phyloP scores from a whole-genome alignment of 2,797 vertebrate species.

The Miichthys miiuy region DNA sequence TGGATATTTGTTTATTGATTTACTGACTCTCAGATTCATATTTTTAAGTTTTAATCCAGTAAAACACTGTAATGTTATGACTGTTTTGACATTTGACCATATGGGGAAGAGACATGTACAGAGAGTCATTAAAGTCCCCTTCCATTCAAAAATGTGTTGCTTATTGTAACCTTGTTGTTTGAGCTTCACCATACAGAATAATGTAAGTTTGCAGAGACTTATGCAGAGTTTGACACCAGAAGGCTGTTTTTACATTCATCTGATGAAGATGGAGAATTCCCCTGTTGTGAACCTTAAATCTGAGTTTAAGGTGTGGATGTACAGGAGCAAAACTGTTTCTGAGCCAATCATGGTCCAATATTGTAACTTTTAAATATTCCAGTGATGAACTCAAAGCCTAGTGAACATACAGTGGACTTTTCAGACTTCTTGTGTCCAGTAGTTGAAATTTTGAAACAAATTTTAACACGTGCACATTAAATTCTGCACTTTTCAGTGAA shows the following conservation, averaged over 20 bases:
- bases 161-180: not conserved
- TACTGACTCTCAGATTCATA: not conserved
- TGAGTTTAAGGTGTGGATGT: not conserved
- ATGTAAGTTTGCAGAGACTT: too few species aligned
- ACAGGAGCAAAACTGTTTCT: constrained; percentile 2
- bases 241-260: not conserved
- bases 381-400: not conserved
- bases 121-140: not conserved
- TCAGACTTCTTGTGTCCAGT: not conserved
- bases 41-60: not conserved
- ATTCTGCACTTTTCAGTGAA: too few species aligned
- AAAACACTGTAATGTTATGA: not conserved
- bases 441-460: not conserved
- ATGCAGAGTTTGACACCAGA: not conserved
- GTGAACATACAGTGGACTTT: not conserved
- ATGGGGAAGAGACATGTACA: not conserved
- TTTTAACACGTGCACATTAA: too few species aligned
- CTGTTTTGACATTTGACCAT: not conserved
- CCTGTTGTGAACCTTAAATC: not conserved
- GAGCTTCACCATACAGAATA: not conserved
- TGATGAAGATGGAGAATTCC: not conserved
- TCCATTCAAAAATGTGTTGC: not conserved
- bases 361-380: not conserved
- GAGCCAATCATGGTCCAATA: not conserved
- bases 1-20: not conserved